Percentiles rank a stretch among this genome's conserved stretches.
phyloP scores from a whole-genome alignment of 2,797 vertebrate genomes.

The Melanotaenia maccullochi region DNA sequence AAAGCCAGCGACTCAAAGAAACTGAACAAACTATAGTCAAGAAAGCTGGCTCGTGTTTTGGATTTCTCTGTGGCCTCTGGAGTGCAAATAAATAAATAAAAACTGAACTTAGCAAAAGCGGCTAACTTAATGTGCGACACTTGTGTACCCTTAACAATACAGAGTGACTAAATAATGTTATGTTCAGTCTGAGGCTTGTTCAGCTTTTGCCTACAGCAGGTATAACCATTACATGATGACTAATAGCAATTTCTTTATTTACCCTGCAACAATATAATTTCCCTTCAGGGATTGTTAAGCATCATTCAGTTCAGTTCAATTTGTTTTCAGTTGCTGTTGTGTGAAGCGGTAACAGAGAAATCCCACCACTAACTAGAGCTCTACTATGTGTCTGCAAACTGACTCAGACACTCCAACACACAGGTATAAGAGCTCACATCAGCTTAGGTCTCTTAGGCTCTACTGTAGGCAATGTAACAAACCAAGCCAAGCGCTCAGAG shows the following conservation, averaged over 20 bases:
- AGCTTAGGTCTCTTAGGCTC: background rate
- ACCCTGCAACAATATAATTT: background rate
- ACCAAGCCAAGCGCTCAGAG: background rate
- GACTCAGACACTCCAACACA: background rate
- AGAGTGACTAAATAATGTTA: background rate
- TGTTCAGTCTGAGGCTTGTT: background rate
- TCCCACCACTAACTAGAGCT: background rate
- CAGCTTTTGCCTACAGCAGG: background rate
- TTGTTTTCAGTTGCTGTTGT: background rate
- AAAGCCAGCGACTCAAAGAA: background rate
- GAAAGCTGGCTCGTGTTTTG: background rate
- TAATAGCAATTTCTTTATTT: background rate
- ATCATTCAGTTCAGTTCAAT: background rate
- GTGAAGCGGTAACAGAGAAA: background rate
- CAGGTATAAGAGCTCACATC: background rate
- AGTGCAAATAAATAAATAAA: background rate
- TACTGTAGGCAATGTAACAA: background rate
- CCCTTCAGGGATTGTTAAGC: background rate
- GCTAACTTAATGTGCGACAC: background rate
- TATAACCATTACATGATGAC: background rate
- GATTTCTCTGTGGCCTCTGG: background rate
- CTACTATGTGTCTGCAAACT: background rate
- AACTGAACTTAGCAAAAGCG: background rate
- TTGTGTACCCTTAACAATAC: background rate
- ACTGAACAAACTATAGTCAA: background rate